Evolutionary conservation across 2,888 invertebrate genomes (phyloP), one percentile per base, ranked within the genome.

Genomic region (Brenthis ino): DNA sequence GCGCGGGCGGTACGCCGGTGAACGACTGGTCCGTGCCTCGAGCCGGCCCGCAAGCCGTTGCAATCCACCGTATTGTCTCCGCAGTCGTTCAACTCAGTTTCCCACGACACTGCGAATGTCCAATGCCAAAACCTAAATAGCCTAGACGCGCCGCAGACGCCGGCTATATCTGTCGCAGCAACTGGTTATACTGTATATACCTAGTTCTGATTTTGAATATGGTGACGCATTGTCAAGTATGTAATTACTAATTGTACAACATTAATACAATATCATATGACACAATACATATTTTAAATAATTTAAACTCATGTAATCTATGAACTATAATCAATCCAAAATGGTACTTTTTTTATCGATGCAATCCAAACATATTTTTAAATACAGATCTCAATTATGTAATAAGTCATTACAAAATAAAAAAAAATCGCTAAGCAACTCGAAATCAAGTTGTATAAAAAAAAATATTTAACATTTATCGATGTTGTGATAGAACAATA

Each of bases 71-170:
- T 89, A 91, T 91, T 91, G 91, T 91, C 88, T 87, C 85, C 81
- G 85, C 89, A 91, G 93, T 93, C 92, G 91, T 92, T 93, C 93
- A 92, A 92, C 93, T 90, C 90, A 75, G 88, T 87, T 93, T 93
- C 93, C 93, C 93, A 93, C 91, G 91, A 89, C 87, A 85, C 86
- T 85, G 72, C 70, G 77, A 88, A 84, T 87, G 85, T 83, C 88
- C 91, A 89, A 89, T 91, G 90, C 90, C 90, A 91, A 90, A 88
- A 86, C 83, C 84, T 85, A 88, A 89, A 92, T 91, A 91, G 87
- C 89, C 90, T 91, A 92, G 92, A 91, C 92, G 88, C 88, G 86
- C 82, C 83, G 83, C 90, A 93, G 92, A 93, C 92, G 84, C 80
- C 79, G 69, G 86, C 89, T 91, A 91, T 86, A 91, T 91, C 86